A percentile compares a stretch with the other conserved stretches of the same genome.
These are phyloP conservation scores for Lycaena phlaeas DNA, from an alignment of 2,888 invertebrate genomes.

Conservation along the genomic window DNA sequence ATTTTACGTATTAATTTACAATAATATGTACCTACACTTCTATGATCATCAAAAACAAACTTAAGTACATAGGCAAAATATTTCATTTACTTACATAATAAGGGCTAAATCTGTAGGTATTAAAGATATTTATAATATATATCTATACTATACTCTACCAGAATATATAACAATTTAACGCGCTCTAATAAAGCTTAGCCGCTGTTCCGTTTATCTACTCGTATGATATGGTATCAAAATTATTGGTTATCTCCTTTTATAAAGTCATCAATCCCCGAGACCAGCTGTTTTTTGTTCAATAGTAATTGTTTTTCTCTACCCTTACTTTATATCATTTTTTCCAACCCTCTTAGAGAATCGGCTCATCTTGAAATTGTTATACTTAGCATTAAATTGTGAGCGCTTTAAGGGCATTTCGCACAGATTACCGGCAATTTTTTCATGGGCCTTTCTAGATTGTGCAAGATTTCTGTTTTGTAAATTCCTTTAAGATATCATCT, in stretches of 20 bases:
- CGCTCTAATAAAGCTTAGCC: no score
- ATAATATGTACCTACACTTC: no score
- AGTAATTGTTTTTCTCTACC: conserved; percentile 42
- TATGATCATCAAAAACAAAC: no score
- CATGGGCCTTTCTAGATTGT: conserved; percentile 46
- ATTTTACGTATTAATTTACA: no score
- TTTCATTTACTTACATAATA: no score
- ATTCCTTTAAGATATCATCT: conserved; percentile 66
- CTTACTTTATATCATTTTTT: conserved; percentile 57
- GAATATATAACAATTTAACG: no score
- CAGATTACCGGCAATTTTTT: conserved; percentile 57
- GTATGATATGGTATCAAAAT: neutral
- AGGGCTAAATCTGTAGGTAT: no score
- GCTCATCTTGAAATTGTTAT: conserved; percentile 58
- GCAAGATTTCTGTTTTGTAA: conserved; percentile 59
- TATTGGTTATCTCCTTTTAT: neutral
- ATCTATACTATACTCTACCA: no score
- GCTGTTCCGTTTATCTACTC: no score
- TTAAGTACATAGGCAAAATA: no score
- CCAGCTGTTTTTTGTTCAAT: conserved; percentile 59
- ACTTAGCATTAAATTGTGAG: conserved; percentile 68
- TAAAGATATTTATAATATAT: no score
- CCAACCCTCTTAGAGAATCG: conserved; percentile 46
- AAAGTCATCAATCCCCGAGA: conserved; percentile 24
- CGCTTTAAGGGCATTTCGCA: conserved; percentile 54